These are phyloP conservation scores for Auanema sp. DNA, from an alignment of 2,888 invertebrate species.

Conservation along the genomic window DNA sequence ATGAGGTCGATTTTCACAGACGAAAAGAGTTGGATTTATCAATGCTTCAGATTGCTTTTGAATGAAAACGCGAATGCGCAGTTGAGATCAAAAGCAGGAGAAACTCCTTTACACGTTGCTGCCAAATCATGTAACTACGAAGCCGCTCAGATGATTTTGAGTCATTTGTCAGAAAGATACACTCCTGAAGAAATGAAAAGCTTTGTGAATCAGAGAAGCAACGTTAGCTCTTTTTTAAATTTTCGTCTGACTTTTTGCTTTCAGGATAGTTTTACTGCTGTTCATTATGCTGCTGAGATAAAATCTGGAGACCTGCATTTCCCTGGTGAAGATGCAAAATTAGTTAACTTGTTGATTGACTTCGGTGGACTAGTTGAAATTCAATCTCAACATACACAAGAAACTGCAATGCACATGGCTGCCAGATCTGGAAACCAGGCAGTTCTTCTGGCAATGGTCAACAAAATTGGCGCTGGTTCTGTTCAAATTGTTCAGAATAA, in stretches of 20 bases:
- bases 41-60: conserved; percentile 75
- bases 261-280: conserved; percentile 84
- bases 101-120: conserved; percentile 92
- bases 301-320: conserved; percentile 79
- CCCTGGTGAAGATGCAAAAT: conserved; percentile 78
- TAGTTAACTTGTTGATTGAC: conserved; percentile 84
- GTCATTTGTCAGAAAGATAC: conserved; percentile 71
- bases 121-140: conserved; percentile 77
- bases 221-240: conserved; percentile 19
- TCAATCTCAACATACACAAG: conserved; percentile 73
- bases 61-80: conserved; percentile 93
- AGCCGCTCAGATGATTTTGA: conserved; percentile 82
- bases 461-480: conserved; percentile 83
- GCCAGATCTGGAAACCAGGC: conserved; percentile 88
- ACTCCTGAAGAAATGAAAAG: conserved; percentile 44
- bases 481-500: conserved; percentile 91
- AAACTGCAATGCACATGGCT: conserved; percentile 93
- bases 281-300: conserved; percentile 91
- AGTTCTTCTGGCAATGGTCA: conserved; percentile 88
- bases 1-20: conserved; percentile 55
- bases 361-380: conserved; percentile 80
- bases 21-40: conserved; percentile 7
- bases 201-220: conserved; percentile 56
- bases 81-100: conserved; percentile 77
- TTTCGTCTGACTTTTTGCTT: too few species aligned